Evolutionary conservation across 2,888 invertebrate genomes (phyloP), one percentile per base, ranked within the genome.

Genomic region (Melieria omissa): DNA sequence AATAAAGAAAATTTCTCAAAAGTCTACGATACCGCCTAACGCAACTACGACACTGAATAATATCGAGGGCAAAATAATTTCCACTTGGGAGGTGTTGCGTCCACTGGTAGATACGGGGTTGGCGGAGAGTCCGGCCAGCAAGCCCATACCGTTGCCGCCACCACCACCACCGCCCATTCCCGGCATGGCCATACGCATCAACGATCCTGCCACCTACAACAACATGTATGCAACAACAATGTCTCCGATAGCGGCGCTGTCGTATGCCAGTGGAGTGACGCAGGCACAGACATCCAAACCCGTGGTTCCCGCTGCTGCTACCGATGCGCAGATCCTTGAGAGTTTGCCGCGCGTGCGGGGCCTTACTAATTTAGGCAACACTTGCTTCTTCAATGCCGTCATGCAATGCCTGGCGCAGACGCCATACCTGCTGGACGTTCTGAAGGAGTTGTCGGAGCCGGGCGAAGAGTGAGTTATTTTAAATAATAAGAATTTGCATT

Each of bases 301-400:
- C n/a, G 60, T 41, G 14, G 10, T 49, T 12, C 14, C 63, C 10
- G 45, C n/a, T 10, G 12, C 66, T 4, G 9, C 16, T 14, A 8
- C 14, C 12, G 70, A 75, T 44, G 44, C 63, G 7, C 16, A 61
- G 5, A 67, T 75, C 1, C 41, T 77, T 16, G 82, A 83, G 1
- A 76, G 76, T 0, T 78, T 90, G 73, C 90, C 90, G 0, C 87
- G 91, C 55, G 91, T 92, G 0, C 88, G 95, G 88, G 98, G 98
- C 0, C 88, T 98, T 57, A 90, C 90, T 65, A 98, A 98, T 88
- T 88, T 98, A 83, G 98, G 98, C 64, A 98, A 98, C 85, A 98
- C 98, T 0, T 98, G 98, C 85, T 98, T 97, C 88, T 97, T 98
- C 86, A 98, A 98, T 89, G 95, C 98, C 44, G 97, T 98, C 8